Evolutionary conservation across 2,888 invertebrate species (phyloP).

Genomic region (Linnaemya vulpina): DNA sequence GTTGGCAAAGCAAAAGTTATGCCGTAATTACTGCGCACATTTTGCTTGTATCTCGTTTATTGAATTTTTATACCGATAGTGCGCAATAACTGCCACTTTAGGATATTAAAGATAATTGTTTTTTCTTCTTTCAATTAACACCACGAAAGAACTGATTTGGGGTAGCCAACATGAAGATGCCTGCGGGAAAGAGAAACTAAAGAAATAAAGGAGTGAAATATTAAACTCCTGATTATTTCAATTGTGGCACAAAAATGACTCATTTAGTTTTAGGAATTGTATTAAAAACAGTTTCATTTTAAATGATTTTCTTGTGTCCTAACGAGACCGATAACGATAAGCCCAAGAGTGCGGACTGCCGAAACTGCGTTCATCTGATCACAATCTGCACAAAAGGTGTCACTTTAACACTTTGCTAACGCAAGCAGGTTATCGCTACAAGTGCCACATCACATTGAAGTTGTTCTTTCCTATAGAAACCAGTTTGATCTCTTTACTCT

Average conservation of each 20-base stretch:
- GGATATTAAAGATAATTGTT: constrained; percentile 32
- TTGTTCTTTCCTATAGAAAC: background rate
- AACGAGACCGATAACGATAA: background rate
- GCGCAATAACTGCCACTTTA: constrained; percentile 47
- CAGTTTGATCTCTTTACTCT: background rate
- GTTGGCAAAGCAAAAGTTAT: constrained; percentile 54
- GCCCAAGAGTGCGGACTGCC: background rate
- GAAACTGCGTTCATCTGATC: background rate
- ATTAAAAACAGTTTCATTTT: background rate
- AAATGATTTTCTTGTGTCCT: background rate
- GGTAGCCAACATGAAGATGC: constrained; percentile 3
- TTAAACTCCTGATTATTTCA: too few species aligned
- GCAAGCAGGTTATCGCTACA: background rate
- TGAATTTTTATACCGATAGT: constrained; percentile 29
- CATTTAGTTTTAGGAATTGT: too few species aligned
- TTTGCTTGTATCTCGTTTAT: background rate
- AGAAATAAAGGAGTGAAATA: too few species aligned
- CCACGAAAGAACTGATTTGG: background rate
- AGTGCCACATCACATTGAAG: too few species aligned
- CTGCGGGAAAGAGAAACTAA: too few species aligned
- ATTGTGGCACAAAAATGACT: too few species aligned
- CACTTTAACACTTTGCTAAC: background rate
- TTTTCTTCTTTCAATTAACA: background rate
- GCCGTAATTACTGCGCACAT: constrained; percentile 62
- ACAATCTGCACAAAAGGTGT: background rate